These are phyloP conservation scores for Lagorchestes hirsutus DNA, from an alignment of 2,797 vertebrate species.

Conservation along the genomic window DNA sequence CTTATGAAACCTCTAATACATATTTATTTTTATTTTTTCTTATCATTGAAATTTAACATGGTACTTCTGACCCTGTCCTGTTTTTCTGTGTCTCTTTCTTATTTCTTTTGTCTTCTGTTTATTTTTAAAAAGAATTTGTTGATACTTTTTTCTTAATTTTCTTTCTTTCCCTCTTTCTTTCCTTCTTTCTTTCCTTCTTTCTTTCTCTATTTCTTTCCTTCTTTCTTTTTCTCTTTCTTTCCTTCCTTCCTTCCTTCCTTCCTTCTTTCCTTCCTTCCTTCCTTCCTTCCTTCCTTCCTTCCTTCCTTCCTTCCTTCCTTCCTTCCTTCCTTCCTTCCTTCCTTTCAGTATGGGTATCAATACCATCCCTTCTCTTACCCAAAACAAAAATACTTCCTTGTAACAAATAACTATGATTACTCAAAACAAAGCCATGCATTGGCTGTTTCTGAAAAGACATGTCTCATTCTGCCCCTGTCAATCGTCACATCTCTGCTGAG, in stretches of 20 bases:
- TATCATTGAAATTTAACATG: background rate
- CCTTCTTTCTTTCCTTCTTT: too few relatives aligned
- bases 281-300: too few relatives aligned
- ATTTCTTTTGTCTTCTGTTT: background rate
- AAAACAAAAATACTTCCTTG: background rate
- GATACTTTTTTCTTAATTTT: too few relatives aligned
- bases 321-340: too few relatives aligned
- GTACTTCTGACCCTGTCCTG: background rate
- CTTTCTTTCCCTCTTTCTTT: too few relatives aligned
- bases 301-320: too few relatives aligned
- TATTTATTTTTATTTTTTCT: background rate
- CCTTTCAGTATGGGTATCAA: too few relatives aligned
- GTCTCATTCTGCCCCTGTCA: background rate
- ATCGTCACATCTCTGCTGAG: background rate
- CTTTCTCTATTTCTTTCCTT: too few relatives aligned
- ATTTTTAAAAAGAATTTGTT: too few relatives aligned
- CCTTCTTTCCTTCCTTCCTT: too few relatives aligned
- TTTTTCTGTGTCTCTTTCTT: background rate
- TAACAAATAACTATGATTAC: background rate
- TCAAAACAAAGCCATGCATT: background rate
- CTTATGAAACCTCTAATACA: background rate
- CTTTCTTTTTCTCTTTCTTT: too few relatives aligned
- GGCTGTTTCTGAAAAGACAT: background rate
- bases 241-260: too few relatives aligned
- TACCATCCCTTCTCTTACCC: background rate